These are phyloP conservation scores for Trachelus troglodyta DNA, from an alignment of 2,888 invertebrate species.

Conservation along the genomic window DNA sequence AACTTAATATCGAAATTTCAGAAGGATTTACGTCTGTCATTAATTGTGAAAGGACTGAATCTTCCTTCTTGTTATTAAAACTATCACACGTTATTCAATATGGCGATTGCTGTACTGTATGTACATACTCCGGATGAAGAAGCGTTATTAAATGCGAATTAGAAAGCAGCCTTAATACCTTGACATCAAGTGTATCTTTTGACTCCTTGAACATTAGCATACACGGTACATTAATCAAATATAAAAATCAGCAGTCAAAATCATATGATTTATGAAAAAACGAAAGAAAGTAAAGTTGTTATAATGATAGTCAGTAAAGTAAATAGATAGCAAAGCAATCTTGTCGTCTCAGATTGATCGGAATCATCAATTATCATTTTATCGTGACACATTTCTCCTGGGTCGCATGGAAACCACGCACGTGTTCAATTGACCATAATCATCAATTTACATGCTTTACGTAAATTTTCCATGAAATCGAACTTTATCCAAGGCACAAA, in stretches of 20 bases:
- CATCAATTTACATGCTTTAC: not conserved
- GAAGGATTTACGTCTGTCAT: not conserved
- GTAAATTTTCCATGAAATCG: constrained; percentile 20
- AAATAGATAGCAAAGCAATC: not conserved
- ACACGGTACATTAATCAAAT: not conserved
- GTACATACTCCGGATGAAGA: not conserved
- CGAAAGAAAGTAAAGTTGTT: not conserved
- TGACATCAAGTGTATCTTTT: not conserved
- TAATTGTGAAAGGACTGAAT: not conserved
- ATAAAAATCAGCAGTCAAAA: not conserved
- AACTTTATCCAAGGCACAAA: constrained; percentile 32
- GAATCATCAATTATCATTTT: not conserved
- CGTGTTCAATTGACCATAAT: not conserved
- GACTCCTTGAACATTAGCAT: not conserved
- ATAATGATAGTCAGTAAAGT: not conserved
- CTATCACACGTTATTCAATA: not conserved
- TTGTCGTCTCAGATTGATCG: not conserved
- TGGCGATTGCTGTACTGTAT: not conserved
- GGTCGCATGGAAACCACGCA: not conserved
- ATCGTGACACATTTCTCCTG: not conserved
- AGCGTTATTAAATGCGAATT: not conserved
- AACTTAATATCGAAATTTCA: not conserved
- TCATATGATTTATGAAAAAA: not conserved
- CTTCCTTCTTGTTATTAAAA: not conserved
- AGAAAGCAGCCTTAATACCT: constrained; percentile 1